phyloP scores from a whole-genome alignment of 2,888 invertebrate genomes.

The Sarcophaga rosellei region DNA sequence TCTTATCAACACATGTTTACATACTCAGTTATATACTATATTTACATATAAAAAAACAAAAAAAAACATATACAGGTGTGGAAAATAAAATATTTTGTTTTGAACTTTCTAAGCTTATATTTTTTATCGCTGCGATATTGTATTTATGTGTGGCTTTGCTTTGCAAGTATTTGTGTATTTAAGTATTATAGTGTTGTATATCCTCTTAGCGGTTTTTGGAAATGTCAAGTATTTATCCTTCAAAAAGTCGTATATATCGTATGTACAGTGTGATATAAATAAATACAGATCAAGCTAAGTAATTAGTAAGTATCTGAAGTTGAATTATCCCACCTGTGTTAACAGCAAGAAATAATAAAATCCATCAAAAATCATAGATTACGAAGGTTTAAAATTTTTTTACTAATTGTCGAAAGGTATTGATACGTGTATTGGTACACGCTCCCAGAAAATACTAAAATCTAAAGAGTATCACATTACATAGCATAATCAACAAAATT shows the following conservation, averaged over 20 bases:
- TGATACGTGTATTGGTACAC: no score
- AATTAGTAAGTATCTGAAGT: neutral
- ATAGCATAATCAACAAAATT: no score
- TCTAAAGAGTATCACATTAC: no score
- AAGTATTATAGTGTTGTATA: slow-evolving; percentile 36
- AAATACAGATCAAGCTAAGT: neutral
- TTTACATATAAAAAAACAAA: neutral
- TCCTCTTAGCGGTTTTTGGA: slow-evolving; percentile 55
- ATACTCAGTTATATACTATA: neutral
- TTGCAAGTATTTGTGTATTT: neutral
- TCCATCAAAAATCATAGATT: no score
- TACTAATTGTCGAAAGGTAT: no score
- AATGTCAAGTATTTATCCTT: slow-evolving; percentile 56
- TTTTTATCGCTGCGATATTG: slow-evolving; percentile 1
- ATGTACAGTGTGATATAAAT: neutral
- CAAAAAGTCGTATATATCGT: slow-evolving; percentile 18
- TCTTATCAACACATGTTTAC: neutral
- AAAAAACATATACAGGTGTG: neutral
- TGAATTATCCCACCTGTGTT: no score
- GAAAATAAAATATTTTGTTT: slow-evolving; percentile 9
- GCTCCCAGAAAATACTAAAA: no score
- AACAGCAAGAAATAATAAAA: no score
- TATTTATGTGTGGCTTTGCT: neutral
- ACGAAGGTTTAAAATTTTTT: no score
- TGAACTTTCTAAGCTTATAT: slow-evolving; percentile 7